phyloP scores from a whole-genome alignment of 1,140 invertebrate genomes.

The Odontomachus brunneus region DNA sequence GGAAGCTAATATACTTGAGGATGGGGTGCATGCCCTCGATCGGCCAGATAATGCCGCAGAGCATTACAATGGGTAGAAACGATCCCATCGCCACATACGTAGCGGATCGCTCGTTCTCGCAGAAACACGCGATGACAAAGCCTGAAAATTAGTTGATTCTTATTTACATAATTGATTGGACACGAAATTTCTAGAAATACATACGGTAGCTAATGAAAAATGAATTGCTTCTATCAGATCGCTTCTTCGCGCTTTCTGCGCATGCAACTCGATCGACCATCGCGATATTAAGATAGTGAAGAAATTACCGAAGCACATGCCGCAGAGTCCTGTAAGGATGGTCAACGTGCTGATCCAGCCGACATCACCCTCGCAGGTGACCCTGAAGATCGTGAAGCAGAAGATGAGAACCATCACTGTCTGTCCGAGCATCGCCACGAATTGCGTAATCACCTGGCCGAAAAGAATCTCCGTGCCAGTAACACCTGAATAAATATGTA shows the following conservation, averaged over 20 bases:
- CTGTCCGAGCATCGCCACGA: conserved; percentile 95
- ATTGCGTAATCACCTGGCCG: conserved; percentile 94
- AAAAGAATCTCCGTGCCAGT: conserved; percentile 90
- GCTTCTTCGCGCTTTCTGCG: neutral
- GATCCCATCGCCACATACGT: conserved; percentile 97
- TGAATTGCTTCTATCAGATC: too few species aligned
- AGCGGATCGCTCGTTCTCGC: conserved; percentile 95
- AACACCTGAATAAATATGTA: conserved; percentile 71
- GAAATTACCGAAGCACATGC: conserved; percentile 94
- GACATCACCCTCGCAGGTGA: conserved; percentile 93
- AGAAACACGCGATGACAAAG: conserved; percentile 94
- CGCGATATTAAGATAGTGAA: neutral
- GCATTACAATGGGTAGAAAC: conserved; percentile 96
- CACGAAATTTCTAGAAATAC: too few species aligned
- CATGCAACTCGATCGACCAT: neutral
- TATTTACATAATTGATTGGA: too few species aligned
- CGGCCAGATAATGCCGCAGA: conserved; percentile 95
- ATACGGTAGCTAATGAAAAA: too few species aligned
- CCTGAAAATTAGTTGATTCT: conserved; percentile 85
- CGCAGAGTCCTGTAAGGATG: conserved; percentile 94
- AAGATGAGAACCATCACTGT: conserved; percentile 92
- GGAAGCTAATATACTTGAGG: conserved; percentile 91
- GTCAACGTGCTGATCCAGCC: conserved; percentile 91
- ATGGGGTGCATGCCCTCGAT: conserved; percentile 93
- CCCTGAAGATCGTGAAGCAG: conserved; percentile 92